Conservation (phyloP, 2,888 invertebrate species). For the Byasa hedistus region DNA sequence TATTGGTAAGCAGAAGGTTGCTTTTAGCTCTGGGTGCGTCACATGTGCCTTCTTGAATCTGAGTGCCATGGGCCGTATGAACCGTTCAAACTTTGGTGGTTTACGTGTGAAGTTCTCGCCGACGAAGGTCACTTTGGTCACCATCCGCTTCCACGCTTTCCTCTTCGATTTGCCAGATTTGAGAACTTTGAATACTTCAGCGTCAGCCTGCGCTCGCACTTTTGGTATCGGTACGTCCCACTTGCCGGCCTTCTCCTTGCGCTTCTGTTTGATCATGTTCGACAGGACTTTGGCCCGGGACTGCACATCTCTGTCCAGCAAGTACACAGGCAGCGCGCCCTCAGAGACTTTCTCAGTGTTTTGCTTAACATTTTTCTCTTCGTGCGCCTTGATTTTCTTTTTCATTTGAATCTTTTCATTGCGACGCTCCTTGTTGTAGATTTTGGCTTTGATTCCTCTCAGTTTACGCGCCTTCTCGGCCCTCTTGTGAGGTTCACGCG, state of each 20-base stretch:
- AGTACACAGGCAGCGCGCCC: slow-evolving; percentile 96
- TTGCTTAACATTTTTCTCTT: slow-evolving; percentile 94
- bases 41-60: slow-evolving; percentile 99
- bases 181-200: slow-evolving; percentile 97
- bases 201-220: slow-evolving; percentile 97
- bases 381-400: slow-evolving; percentile 98
- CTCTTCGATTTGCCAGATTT: slow-evolving; percentile 94
- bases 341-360: slow-evolving; percentile 91
- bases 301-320: slow-evolving; percentile 98
- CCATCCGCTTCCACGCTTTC: slow-evolving; percentile 99
- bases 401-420: slow-evolving; percentile 99
- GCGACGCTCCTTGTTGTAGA: slow-evolving; percentile 97
- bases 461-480: slow-evolving; percentile 95
- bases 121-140: slow-evolving; percentile 98
- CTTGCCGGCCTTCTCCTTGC: slow-evolving; percentile 99
- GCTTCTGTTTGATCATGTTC: slow-evolving; percentile 99
- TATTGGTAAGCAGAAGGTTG: slow-evolving; percentile 97
- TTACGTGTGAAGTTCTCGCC: slow-evolving; percentile 99
- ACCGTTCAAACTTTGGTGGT: slow-evolving; percentile 99
- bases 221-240: slow-evolving; percentile 99
- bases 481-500: slow-evolving; percentile 94
- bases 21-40: slow-evolving; percentile 99
- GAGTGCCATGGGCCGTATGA: slow-evolving; percentile 98
- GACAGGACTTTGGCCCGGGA: slow-evolving; percentile 96
- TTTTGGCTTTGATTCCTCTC: slow-evolving; percentile 97